phyloP scores from a whole-genome alignment of 35 echinoderm and acorn worm species.

The Nesometra sesokonis region DNA sequence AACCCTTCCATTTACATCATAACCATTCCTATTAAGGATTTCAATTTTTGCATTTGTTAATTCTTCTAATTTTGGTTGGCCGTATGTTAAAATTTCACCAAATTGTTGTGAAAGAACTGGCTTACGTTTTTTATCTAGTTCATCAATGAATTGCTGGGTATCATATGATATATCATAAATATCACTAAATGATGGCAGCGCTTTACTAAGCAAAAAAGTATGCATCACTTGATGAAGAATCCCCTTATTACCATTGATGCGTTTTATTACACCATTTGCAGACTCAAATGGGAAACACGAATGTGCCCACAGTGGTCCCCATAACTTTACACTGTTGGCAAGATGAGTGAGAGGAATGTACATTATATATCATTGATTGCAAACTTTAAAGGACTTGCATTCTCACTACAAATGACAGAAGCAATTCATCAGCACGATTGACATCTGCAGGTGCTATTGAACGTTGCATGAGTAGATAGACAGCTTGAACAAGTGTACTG shows the following conservation, averaged over 20 bases:
- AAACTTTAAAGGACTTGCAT: conserved; percentile 35
- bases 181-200: conserved; percentile 1
- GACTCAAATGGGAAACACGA: conserved; percentile 67
- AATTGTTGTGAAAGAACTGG: not conserved
- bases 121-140: not conserved
- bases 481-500: conserved; percentile 16
- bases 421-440: conserved; percentile 15
- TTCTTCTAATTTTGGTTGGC: not conserved
- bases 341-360: conserved; percentile 40
- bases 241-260: conserved; percentile 24
- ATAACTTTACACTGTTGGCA: conserved; percentile 12
- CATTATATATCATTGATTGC: conserved; percentile 44
- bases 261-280: conserved; percentile 25
- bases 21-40: not conserved
- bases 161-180: not conserved
- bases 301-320: conserved; percentile 62
- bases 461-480: conserved; percentile 42
- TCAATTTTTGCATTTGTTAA: not conserved
- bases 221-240: conserved; percentile 17
- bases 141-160: not conserved
- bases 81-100: not conserved
- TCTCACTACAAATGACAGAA: conserved; percentile 17
- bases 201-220: conserved; percentile 20
- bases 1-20: not conserved
- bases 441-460: conserved; percentile 12